These are phyloP conservation scores for Polydrusus cervinus DNA, from an alignment of 2,888 invertebrate species.

Conservation along the genomic window DNA sequence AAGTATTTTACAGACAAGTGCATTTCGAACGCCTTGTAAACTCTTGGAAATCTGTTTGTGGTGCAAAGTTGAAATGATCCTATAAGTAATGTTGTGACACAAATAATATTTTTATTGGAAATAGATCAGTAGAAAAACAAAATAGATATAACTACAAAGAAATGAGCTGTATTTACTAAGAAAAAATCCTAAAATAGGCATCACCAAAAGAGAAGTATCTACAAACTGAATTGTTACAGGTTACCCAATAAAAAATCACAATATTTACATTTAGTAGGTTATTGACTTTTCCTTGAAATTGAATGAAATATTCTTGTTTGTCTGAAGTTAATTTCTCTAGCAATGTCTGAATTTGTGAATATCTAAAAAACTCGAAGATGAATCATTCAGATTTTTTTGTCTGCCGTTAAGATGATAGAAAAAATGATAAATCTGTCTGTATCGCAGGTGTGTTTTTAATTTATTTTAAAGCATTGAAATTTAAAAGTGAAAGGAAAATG, in stretches of 20 bases:
- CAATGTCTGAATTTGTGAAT: conserved; percentile 8
- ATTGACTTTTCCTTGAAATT: conserved; percentile 37
- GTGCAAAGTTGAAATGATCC: no score
- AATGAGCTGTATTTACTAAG: not conserved
- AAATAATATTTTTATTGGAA: no score
- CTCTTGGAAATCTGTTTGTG: no score
- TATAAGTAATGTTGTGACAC: no score
- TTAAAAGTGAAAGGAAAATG: conserved; percentile 33
- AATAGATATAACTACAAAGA: not conserved
- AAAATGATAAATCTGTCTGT: conserved; percentile 17
- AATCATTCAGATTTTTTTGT: conserved; percentile 23
- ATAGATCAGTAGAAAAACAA: no score
- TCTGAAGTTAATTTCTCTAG: conserved; percentile 22
- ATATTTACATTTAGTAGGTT: conserved; percentile 38
- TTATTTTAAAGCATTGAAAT: conserved; percentile 33
- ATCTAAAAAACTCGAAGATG: conserved; percentile 34
- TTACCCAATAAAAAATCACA: conserved; percentile 34
- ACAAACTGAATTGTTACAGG: conserved; percentile 18
- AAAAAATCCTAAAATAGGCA: not conserved
- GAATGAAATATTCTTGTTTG: conserved; percentile 34
- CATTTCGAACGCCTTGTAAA: no score
- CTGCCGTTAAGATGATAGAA: not conserved
- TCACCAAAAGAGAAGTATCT: not conserved
- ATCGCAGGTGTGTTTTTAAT: conserved; percentile 33
- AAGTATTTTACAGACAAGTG: no score